These are phyloP conservation scores for Drosophila ironensis DNA, from an alignment of 1,140 invertebrate genomes.

Conservation along the genomic window DNA sequence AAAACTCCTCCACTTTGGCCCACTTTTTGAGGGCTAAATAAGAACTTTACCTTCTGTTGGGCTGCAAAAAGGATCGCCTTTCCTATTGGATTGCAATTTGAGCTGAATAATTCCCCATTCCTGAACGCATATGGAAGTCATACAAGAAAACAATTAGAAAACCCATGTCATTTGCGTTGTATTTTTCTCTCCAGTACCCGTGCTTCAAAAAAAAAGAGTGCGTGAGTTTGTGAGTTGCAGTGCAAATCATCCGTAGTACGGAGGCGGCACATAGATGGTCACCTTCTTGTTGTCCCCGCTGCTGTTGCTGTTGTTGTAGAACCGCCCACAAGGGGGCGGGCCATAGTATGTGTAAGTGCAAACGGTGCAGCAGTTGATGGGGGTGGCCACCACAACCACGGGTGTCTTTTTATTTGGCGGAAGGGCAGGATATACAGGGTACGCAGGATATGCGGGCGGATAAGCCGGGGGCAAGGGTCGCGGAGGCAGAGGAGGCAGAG, in stretches of 20 bases:
- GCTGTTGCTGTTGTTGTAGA: conserved; percentile 28
- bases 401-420: conserved; percentile 28
- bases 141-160: too few relatives aligned
- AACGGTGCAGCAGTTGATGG: conserved; percentile 64
- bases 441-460: conserved; percentile 25
- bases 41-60: background rate
- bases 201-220: background rate
- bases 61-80: background rate
- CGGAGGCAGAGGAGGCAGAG: conserved; percentile 8
- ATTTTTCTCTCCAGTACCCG: too few relatives aligned
- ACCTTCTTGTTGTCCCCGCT: conserved; percentile 25
- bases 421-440: conserved; percentile 15
- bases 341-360: conserved; percentile 72
- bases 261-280: conserved; percentile 65
- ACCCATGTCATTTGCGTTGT: too few relatives aligned
- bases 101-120: too few relatives aligned
- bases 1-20: conserved; percentile 4
- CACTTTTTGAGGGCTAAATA: background rate
- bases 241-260: conserved; percentile 49
- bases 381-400: conserved; percentile 55
- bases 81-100: too few relatives aligned
- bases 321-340: conserved; percentile 66
- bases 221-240: background rate
- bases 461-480: conserved; percentile 8
- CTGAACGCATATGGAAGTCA: too few relatives aligned